phyloP scores from a whole-genome alignment of 2,888 invertebrate species.

The Pecten maximus region DNA sequence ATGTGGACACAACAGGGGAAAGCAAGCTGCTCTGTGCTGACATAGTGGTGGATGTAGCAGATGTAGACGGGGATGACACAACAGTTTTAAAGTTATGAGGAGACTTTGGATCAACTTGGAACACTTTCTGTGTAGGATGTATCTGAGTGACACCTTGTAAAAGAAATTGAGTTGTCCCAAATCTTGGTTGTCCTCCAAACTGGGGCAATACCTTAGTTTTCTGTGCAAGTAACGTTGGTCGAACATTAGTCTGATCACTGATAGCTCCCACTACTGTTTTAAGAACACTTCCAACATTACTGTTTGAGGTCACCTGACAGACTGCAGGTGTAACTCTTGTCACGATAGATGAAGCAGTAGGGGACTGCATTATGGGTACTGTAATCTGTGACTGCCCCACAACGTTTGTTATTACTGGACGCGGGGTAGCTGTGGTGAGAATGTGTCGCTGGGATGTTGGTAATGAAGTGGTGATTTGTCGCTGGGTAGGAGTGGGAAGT shows the following conservation, averaged over 20 bases:
- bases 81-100: slow-evolving; percentile 50
- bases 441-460: neutral
- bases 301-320: slow-evolving; percentile 15
- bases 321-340: neutral
- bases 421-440: neutral
- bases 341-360: neutral
- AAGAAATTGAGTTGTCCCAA: slow-evolving; percentile 59
- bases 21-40: neutral
- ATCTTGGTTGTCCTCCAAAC: slow-evolving; percentile 55
- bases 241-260: neutral
- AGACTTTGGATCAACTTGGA: slow-evolving; percentile 55
- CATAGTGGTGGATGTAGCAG: slow-evolving; percentile 33
- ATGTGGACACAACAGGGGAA: neutral
- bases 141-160: slow-evolving; percentile 60
- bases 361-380: slow-evolving; percentile 8
- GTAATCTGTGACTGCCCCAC: slow-evolving; percentile 26
- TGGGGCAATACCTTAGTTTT: slow-evolving; percentile 49
- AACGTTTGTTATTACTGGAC: neutral
- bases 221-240: slow-evolving; percentile 41
- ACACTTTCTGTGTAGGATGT: slow-evolving; percentile 51
- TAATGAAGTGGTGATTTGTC: neutral
- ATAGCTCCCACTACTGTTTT: neutral
- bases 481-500: neutral
- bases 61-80: slow-evolving; percentile 45
- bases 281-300: neutral